phyloP scores from a whole-genome alignment of 2,888 invertebrate genomes.

The Erpobdella octoculata region DNA sequence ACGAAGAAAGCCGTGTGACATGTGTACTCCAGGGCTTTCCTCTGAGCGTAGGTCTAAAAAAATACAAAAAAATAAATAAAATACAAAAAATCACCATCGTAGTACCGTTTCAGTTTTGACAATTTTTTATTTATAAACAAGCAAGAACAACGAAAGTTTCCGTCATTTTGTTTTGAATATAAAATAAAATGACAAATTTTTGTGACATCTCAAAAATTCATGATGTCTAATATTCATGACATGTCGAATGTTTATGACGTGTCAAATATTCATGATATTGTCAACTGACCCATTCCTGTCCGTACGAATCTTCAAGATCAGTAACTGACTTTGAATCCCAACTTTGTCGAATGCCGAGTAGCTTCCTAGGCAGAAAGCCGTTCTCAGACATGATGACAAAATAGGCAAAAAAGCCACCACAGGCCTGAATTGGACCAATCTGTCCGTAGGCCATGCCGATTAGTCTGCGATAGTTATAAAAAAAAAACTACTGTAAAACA shows the following conservation, averaged over 20 bases:
- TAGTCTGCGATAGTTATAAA: constrained; percentile 57
- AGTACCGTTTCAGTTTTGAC: neutral
- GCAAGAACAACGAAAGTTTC: no score
- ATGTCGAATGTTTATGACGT: neutral
- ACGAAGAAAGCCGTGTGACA: constrained; percentile 42
- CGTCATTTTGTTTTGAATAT: no score
- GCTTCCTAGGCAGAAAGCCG: constrained; percentile 80
- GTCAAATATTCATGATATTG: neutral
- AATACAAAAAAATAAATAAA: neutral
- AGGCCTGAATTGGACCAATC: constrained; percentile 99
- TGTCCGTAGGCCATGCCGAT: constrained; percentile 99
- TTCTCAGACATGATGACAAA: constrained; percentile 99
- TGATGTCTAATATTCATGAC: no score
- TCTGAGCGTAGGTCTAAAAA: constrained; percentile 51
- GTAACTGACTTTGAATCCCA: constrained; percentile 99
- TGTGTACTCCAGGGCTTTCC: constrained; percentile 41
- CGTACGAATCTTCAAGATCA: constrained; percentile 80
- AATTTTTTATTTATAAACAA: no score
- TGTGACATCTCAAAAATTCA: no score
- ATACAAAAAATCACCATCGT: neutral
- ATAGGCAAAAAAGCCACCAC: constrained; percentile 99
- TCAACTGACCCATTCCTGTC: constrained; percentile 38
- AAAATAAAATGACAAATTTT: no score
- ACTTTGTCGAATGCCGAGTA: constrained; percentile 88
- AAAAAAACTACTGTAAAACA: no score